Evolutionary conservation across 1,140 invertebrate species (phyloP).

Genomic region (Euura lappo): DNA sequence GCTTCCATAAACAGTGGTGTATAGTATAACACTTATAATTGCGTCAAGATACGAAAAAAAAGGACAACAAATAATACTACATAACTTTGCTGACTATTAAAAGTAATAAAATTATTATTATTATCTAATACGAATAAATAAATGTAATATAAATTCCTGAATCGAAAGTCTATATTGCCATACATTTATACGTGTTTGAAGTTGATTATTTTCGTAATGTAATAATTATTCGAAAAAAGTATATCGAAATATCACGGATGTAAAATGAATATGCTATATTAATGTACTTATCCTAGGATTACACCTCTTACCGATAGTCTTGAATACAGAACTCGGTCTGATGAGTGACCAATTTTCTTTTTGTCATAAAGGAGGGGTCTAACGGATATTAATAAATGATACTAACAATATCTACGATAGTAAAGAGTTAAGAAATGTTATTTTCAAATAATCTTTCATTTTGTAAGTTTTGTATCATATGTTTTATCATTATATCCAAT

Average conservation of each 20-base stretch:
- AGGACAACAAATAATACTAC: background rate
- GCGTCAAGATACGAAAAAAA: too few species aligned
- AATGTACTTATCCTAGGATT: background rate
- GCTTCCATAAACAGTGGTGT: too few species aligned
- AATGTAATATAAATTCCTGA: background rate
- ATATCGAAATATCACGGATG: background rate
- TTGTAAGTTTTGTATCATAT: constrained; percentile 6
- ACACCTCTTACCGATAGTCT: background rate
- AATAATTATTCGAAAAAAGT: background rate
- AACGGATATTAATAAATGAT: background rate
- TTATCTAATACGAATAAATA: background rate
- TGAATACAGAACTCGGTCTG: background rate
- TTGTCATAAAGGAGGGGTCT: background rate
- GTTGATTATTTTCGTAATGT: constrained; percentile 3
- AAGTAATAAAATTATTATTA: background rate
- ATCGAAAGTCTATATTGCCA: background rate
- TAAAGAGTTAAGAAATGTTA: background rate
- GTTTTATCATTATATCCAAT: background rate
- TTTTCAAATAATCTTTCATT: constrained; percentile 2
- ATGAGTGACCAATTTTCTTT: background rate
- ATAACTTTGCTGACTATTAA: background rate
- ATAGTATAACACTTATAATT: too few species aligned
- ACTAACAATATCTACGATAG: background rate
- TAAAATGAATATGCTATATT: background rate
- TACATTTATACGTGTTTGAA: constrained; percentile 6